These are phyloP conservation scores for Allophyes oxyacanthae DNA, from an alignment of 2,888 invertebrate genomes.

Conservation along the genomic window DNA sequence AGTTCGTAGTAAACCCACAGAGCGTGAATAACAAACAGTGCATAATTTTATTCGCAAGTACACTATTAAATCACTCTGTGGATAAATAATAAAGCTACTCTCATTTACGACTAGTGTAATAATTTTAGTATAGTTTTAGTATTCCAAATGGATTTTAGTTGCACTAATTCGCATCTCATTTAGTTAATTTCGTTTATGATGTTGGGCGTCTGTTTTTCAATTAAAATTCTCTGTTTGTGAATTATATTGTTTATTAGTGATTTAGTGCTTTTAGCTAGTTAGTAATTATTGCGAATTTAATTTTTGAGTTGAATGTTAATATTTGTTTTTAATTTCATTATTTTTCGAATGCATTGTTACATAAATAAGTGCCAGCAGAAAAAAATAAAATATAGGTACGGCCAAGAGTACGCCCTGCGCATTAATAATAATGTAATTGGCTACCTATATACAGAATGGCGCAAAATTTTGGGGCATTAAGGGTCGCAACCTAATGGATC, in stretches of 20 bases:
- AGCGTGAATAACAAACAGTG: background rate
- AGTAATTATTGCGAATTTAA: constrained; percentile 20
- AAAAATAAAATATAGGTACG: too few species aligned
- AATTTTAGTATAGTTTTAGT: constrained; percentile 34
- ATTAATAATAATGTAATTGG: too few species aligned
- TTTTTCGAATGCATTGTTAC: too few species aligned
- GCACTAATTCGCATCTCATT: constrained; percentile 35
- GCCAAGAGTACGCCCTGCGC: too few species aligned
- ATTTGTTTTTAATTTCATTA: background rate
- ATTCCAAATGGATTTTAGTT: constrained; percentile 21
- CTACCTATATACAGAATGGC: too few species aligned
- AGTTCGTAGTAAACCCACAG: too few species aligned
- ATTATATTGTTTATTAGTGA: constrained; percentile 5
- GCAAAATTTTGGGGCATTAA: too few species aligned
- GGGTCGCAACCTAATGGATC: too few species aligned
- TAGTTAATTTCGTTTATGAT: constrained; percentile 25
- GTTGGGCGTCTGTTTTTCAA: constrained; percentile 28
- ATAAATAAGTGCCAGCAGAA: too few species aligned
- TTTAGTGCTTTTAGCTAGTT: constrained; percentile 14
- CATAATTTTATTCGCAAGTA: constrained; percentile 3
- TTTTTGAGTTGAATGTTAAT: constrained; percentile 8
- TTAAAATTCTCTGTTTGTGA: constrained; percentile 22
- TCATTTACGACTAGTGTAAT: constrained; percentile 22
- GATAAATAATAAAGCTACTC: constrained; percentile 17
- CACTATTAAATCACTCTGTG: constrained; percentile 19